phyloP scores from a whole-genome alignment of 2,113 vertebrate species.

The Pituophis catenifer region DNA sequence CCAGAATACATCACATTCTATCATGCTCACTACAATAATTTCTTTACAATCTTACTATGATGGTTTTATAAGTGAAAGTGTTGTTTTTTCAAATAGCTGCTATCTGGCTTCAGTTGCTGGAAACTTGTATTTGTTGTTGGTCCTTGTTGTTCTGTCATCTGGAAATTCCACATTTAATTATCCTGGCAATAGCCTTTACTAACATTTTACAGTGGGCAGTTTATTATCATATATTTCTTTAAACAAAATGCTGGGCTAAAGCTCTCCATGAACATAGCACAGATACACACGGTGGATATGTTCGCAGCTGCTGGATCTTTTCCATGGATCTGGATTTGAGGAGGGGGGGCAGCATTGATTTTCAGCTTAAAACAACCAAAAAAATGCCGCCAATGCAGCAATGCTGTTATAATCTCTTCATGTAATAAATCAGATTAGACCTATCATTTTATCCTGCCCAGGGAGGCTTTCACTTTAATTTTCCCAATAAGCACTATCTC shows the following conservation, averaged over 20 bases:
- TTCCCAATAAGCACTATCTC: background rate
- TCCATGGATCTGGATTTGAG: no score
- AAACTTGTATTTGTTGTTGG: background rate
- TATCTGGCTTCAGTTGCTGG: background rate
- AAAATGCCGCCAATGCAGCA: background rate
- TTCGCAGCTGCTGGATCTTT: background rate
- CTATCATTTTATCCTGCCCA: conserved; percentile 23
- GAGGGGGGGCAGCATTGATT: background rate
- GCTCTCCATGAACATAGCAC: background rate
- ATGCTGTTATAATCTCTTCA: conserved; percentile 29
- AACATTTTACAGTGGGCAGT: background rate
- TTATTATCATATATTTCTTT: background rate
- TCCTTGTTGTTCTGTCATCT: background rate
- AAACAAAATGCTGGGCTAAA: background rate
- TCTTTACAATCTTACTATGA: background rate
- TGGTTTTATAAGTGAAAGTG: background rate
- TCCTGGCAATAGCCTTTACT: background rate
- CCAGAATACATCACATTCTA: background rate
- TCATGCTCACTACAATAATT: background rate
- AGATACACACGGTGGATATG: background rate
- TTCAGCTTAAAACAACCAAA: conserved; percentile 10
- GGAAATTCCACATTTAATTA: background rate
- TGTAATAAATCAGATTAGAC: conserved; percentile 6
- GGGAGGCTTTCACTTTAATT: conserved; percentile 25
- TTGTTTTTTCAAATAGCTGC: background rate